phyloP scores from a whole-genome alignment of 2,888 invertebrate genomes.

The Athrips mouffetella region DNA sequence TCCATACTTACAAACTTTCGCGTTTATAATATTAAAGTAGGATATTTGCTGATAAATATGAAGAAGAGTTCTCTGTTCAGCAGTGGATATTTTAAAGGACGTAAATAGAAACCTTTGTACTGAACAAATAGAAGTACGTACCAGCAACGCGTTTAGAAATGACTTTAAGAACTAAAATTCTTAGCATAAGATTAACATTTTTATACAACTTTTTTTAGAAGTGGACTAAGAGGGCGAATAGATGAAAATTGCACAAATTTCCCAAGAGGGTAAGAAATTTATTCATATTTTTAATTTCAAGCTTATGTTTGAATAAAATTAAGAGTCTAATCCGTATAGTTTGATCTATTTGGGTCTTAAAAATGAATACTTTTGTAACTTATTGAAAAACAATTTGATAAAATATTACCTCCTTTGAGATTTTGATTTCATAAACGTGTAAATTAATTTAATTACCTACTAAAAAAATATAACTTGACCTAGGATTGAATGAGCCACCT shows the following conservation, averaged over 20 bases:
- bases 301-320: no score
- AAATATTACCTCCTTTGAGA: neutral
- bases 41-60: no score
- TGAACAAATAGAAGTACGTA: no score
- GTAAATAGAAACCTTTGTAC: neutral
- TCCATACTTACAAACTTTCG: no score
- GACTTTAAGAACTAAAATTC: neutral
- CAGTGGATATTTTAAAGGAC: no score
- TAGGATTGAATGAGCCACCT: no score
- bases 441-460: no score
- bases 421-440: neutral
- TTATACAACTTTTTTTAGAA: conserved; percentile 20
- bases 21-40: no score
- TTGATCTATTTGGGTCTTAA: no score
- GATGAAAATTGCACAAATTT: conserved; percentile 19
- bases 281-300: neutral
- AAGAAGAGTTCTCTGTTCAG: no score
- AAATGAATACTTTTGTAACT: neutral
- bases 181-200: neutral
- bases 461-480: no score
- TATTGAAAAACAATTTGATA: conserved; percentile 21
- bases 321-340: no score
- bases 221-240: conserved; percentile 13
- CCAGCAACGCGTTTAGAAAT: neutral
- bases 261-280: conserved; percentile 23